Conservation (phyloP, 2,888 invertebrate species). For the Orthonevra nobilis region DNA sequence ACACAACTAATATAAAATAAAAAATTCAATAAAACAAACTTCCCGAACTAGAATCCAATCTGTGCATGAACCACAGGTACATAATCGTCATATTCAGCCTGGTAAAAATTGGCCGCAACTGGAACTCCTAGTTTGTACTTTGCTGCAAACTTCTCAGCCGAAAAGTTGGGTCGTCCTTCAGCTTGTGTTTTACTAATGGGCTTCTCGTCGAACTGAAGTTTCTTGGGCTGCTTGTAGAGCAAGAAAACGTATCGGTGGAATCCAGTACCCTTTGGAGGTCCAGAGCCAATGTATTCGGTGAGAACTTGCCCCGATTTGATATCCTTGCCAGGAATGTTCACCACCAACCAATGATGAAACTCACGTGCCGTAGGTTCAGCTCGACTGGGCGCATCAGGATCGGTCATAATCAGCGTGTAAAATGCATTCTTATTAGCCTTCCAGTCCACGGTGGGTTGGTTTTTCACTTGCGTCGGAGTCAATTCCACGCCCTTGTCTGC, state of each 20-base stretch:
- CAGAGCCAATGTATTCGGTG: slow-evolving; percentile 90
- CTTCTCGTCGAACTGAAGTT: slow-evolving; percentile 83
- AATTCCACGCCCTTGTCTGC: slow-evolving; percentile 85
- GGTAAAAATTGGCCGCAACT: slow-evolving; percentile 89
- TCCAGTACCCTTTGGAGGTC: slow-evolving; percentile 89
- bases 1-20: slow-evolving; percentile 32
- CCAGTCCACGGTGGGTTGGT: slow-evolving; percentile 77
- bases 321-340: slow-evolving; percentile 90
- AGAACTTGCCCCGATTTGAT: slow-evolving; percentile 87
- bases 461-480: slow-evolving; percentile 84
- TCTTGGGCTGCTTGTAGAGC: slow-evolving; percentile 86
- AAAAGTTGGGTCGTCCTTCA: slow-evolving; percentile 83
- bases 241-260: slow-evolving; percentile 90
- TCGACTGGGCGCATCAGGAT: slow-evolving; percentile 95
- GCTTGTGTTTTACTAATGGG: slow-evolving; percentile 77
- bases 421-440: slow-evolving; percentile 72
- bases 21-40: slow-evolving; percentile 6
- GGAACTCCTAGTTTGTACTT: slow-evolving; percentile 88
- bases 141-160: slow-evolving; percentile 85
- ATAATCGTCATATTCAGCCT: slow-evolving; percentile 87
- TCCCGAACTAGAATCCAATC: slow-evolving; percentile 34
- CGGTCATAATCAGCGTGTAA: slow-evolving; percentile 81
- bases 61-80: slow-evolving; percentile 77
- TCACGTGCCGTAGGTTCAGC: slow-evolving; percentile 89
- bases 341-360: slow-evolving; percentile 96